Conservation (phyloP, 2,113 vertebrate genomes). For the Myiopsitta monachus region DNA sequence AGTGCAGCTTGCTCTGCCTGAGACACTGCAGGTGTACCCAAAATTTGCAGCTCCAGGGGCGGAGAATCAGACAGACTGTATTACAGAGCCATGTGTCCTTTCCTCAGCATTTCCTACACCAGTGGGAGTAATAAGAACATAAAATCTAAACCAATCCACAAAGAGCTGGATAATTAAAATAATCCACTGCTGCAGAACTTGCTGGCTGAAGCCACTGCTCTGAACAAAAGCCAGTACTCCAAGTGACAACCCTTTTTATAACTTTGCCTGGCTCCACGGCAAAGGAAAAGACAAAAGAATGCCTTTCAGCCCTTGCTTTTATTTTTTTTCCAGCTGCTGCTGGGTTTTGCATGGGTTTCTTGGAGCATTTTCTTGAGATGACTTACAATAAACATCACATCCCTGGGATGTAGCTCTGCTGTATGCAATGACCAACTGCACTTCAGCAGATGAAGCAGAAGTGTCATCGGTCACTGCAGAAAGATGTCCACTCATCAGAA, state of each 20-base stretch:
- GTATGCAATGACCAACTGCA: rapidly evolving
- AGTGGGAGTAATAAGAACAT: neutral
- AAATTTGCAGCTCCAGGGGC: neutral
- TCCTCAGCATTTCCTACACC: neutral
- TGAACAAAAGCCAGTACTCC: neutral
- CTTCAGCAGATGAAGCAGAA: neutral
- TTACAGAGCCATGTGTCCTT: neutral
- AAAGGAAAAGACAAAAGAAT: neutral
- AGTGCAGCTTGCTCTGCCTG: neutral
- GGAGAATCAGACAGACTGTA: neutral
- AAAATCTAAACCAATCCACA: neutral
- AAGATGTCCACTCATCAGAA: neutral
- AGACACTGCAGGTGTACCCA: neutral
- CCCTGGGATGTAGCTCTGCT: neutral
- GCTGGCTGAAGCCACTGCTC: neutral
- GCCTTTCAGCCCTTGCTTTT: neutral
- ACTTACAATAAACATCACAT: rapidly evolving
- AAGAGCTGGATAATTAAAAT: conserved; percentile 8
- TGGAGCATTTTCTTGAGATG: neutral
- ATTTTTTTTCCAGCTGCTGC: neutral
- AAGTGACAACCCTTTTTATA: neutral
- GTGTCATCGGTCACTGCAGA: neutral
- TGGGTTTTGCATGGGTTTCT: neutral
- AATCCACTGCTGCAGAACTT: neutral
- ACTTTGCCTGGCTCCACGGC: neutral